phyloP scores from a whole-genome alignment of 2,113 vertebrate species.

The Tichodroma muraria region DNA sequence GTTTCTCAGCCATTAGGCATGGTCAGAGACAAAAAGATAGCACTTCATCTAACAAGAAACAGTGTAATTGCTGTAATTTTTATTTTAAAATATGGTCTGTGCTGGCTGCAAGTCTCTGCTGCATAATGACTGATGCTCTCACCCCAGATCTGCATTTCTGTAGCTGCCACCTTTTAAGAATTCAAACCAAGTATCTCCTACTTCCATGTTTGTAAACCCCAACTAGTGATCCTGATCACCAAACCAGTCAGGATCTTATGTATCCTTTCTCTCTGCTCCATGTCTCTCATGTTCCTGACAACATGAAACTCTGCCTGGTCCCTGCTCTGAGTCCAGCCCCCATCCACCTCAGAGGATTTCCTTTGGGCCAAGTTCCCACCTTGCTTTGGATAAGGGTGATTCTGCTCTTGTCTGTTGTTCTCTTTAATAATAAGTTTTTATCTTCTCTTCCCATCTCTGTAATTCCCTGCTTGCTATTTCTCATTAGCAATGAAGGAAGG shows the following conservation, averaged over 20 bases:
- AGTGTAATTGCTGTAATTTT: background rate
- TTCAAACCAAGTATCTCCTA: background rate
- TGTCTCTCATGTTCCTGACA: background rate
- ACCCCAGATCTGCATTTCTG: background rate
- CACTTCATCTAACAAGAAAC: background rate
- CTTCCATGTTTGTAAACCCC: background rate
- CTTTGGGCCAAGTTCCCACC: background rate
- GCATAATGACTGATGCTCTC: background rate
- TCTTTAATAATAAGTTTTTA: background rate
- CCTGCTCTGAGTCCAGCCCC: background rate
- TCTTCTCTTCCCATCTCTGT: background rate
- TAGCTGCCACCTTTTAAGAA: background rate
- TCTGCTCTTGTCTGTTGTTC: background rate
- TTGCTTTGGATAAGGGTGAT: background rate
- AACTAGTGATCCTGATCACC: background rate
- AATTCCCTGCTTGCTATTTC: constrained; percentile 33
- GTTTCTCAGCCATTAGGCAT: background rate
- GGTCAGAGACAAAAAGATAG: background rate
- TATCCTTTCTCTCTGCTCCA: background rate
- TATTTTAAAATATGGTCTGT: background rate
- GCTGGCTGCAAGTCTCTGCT: background rate
- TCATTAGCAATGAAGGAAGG: constrained; percentile 6
- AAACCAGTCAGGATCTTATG: background rate
- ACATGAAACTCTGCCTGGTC: background rate
- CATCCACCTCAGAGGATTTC: background rate